Conservation (phyloP, 2,888 invertebrate genomes). For the Fragum fragum region DNA sequence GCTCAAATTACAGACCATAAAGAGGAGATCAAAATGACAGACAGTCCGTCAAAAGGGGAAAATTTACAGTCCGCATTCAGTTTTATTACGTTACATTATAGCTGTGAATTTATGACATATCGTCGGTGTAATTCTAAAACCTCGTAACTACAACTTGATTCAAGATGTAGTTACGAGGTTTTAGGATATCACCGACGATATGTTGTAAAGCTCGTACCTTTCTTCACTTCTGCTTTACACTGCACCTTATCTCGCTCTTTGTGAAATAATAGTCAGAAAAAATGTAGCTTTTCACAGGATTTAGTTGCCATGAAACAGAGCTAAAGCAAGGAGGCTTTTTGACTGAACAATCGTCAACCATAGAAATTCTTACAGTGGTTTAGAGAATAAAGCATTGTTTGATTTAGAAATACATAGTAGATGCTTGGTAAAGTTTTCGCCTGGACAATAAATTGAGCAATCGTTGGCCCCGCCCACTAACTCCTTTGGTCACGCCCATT, state of each 20-base stretch:
- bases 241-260: neutral
- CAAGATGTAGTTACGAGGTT: no score
- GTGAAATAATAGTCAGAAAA: neutral
- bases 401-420: no score
- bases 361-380: no score
- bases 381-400: no score
- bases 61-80: neutral
- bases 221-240: neutral
- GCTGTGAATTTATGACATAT: neutral
- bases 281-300: neutral
- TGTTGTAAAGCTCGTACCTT: neutral
- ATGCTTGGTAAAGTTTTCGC: no score
- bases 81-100: constrained; percentile 8
- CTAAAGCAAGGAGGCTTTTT: neutral
- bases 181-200: no score
- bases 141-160: no score
- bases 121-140: no score
- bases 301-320: neutral
- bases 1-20: neutral
- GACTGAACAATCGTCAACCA: no score
- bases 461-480: no score
- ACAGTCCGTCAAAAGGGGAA: constrained; percentile 5
- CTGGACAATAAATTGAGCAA: no score
- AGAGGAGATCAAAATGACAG: constrained; percentile 7
- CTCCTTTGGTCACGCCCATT: no score